Evolutionary conservation across 2,797 vertebrate species (phyloP), one percentile per base, ranked within the genome.

Genomic region (Lagorchestes hirsutus): DNA sequence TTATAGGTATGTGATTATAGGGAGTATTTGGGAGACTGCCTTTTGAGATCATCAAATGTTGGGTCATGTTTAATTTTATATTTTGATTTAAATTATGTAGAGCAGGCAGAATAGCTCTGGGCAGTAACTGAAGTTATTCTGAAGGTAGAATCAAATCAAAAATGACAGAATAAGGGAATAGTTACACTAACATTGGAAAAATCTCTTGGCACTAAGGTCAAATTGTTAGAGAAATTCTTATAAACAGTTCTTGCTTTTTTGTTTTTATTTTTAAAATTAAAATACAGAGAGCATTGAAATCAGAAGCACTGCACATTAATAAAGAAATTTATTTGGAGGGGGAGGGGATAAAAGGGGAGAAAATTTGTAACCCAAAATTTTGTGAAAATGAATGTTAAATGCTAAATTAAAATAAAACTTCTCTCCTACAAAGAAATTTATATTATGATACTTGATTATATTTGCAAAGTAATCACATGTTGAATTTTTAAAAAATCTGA

Each of bases 91-190:
- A 8, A 11, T 52, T 91, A 58, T 92, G 2, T 67, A 18, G 16
- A 55, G 24, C 92, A 67, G 93, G 34, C n/a, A 87, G 6, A 93
- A 31, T 22, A 96, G 67, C 90, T 91, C 93, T 93, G 40, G 58
- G 62, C 91, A 67, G 10, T 40, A 93, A 5, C 82, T 90, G n/a
- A 58, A 92, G 55, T 97, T 96, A 92, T 82, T 82, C n/a, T 82
- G n/a, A 92, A 95, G 94, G 92, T 56, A 95, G 90, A 95, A 59
- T 31, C 93, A 96, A 90, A 52, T 95, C 0, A 56, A 93, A n/a
- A 90, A 92, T 94, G 55, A 62, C 54, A 91, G 55, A 57, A 90
- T 34, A 57, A 92, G 55, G 62, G 58, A 94, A 40, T 55, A 58
- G 27, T 29, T 90, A 55, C 18, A 46, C 29, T 18, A 12, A 27